Evolutionary conservation across 2,113 vertebrate genomes (phyloP), one percentile per base, ranked within the genome.

Genomic region (Mobula hypostoma): DNA sequence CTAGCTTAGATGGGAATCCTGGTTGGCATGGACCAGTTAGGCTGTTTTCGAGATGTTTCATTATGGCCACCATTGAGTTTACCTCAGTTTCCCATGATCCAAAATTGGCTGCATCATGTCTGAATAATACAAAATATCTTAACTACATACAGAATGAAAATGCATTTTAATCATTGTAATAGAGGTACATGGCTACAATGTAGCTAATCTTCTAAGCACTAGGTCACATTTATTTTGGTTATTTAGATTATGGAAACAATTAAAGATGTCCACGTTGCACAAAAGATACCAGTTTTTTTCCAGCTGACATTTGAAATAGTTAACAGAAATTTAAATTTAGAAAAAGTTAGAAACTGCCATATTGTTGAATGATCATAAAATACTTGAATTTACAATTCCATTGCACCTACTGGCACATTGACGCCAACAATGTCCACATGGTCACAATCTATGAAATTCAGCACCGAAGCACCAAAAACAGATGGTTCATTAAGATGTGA

Each of bases 81-180:
- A 90, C 61, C 15, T 66, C 61, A 90, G 66, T 90, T 66, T 66
- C 29, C 85, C 14, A 90, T 66, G 29, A 61, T 90, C 29, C 61
- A 66, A 29, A 32, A 90, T 24, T n/a, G 58, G 27, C 58, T 63
- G 85, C 27, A 88, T 48, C 40, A 56, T 24, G 61, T 88, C 83
- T 14, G 12, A 88, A 88, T 61, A 88, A 32, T 66, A 90, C 61
- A 32, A 90, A 66, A 90, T 90, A 90, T n/a, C 61, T 66, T 90
- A 88, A 90, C n/a, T 63, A 32, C 29, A 90, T 68, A 90, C 61
- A 90, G 66, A 66, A 90, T 90, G 85, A 68, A 90, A 90, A 90
- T 68, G 61, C 85, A 90, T 66, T 90, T 90, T 90, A 90, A 90
- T 90, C 66, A 90, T 61, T 32, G 58, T 88, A 68, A 90, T 68